Base-by-base conservation (phyloP, 1,140 invertebrate genomes). In the Pteromalus puparum region DNA sequence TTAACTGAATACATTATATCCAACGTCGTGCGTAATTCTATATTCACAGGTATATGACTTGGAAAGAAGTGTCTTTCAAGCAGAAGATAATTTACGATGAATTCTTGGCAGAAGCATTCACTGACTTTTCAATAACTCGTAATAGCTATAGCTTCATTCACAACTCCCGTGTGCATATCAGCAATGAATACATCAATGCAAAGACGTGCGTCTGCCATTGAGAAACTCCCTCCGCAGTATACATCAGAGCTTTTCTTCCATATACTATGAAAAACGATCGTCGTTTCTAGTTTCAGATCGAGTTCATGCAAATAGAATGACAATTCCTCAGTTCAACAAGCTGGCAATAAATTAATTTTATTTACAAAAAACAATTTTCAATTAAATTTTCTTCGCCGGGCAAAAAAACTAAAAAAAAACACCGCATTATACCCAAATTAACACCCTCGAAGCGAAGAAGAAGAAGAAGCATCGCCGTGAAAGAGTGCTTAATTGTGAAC, bases 401-500 rank as follows among this genome's bases (percentile, higher is more conserved):
- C 67, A 18, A 9, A 70, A 70, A 26, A 70, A 68, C 9, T 68
- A 70, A n/a, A 30, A 42, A 42, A 18, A 15, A 28, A 3, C 13
- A 9, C 6, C 30, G n/a, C 12, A 30, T 15, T 2, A 18, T 12
- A 15, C 38, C 18, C 28, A 74, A 61, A 74, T 82, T 82, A 74
- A 74, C 80, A 74, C 80, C 80, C 12, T 61, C 28, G 46, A 38
- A 70, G 18, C n/a, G n/a, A 28, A 9, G 30, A 30, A 30, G 30
- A 34, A 30, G 18, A 72, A 28, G 18, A 72, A 72, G 68, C 13
- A 24, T 21, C 18, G 42, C n/a, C 10, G 26, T 10, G 34, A 76
- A 67, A 76, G 42, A 46, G 24, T 15, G 48, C 48, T 76, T 82
- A 82, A 82, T 82, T 82, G 48, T 24, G 42, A 61, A 61, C 72